phyloP scores from a whole-genome alignment of 2,888 invertebrate genomes.

The Timema podura region DNA sequence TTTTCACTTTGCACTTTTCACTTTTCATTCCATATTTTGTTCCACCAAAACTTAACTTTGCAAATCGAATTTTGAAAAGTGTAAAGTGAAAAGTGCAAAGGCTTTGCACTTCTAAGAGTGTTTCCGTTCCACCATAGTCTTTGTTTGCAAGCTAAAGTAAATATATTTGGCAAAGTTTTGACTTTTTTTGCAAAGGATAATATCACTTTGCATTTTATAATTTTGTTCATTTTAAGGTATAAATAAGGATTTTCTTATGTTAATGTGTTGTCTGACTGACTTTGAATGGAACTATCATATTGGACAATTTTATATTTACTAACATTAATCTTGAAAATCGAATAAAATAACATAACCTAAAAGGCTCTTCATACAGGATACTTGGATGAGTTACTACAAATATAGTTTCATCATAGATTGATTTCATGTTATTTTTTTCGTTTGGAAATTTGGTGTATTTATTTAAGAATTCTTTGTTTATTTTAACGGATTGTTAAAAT shows the following conservation, averaged over 20 bases:
- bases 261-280: background rate
- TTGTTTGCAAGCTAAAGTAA: background rate
- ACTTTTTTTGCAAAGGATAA: background rate
- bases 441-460: too few species aligned
- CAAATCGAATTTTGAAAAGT: background rate
- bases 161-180: background rate
- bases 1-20: background rate
- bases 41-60: slow-evolving; percentile 6
- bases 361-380: too few species aligned
- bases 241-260: background rate
- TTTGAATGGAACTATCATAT: too few species aligned
- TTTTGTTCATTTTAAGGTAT: background rate
- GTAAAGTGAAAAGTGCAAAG: slow-evolving; percentile 1
- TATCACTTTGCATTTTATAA: background rate
- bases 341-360: too few species aligned
- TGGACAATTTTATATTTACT: too few species aligned
- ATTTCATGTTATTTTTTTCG: too few species aligned
- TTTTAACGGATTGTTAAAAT: too few species aligned
- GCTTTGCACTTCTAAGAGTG: background rate
- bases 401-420: too few species aligned
- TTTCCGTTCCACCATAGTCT: background rate
- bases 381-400: too few species aligned
- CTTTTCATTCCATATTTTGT: background rate
- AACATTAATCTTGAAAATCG: too few species aligned
- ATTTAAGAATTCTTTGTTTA: too few species aligned